These are phyloP conservation scores for Osmerus mordax DNA, from an alignment of 2,113 vertebrate genomes.

Conservation along the genomic window DNA sequence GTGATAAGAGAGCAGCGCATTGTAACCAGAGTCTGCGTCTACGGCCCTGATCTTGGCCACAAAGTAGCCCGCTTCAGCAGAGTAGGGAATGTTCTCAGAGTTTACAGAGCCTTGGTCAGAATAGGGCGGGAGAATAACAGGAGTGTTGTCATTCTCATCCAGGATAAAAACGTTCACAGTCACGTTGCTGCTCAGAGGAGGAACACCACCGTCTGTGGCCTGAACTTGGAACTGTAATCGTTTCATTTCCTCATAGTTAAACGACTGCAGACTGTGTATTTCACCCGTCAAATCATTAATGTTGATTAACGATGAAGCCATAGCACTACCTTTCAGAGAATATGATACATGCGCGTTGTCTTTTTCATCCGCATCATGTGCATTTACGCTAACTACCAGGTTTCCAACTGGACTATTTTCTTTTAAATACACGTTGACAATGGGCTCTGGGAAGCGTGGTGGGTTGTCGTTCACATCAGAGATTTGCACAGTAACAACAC, in stretches of 20 bases:
- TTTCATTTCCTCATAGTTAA: constrained; percentile 75
- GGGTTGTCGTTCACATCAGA: constrained; percentile 12
- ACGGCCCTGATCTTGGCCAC: constrained; percentile 15
- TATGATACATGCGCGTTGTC: neutral
- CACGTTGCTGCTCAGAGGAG: constrained; percentile 28
- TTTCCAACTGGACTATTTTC: neutral
- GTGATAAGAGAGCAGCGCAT: too few relatives aligned
- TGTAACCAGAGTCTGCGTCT: constrained; percentile 23
- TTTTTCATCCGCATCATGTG: neutral
- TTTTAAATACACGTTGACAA: neutral
- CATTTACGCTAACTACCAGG: neutral
- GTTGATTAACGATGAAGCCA: neutral
- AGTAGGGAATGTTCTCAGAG: constrained; percentile 18
- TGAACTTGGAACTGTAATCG: constrained; percentile 47
- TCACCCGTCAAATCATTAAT: constrained; percentile 46
- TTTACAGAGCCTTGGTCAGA: constrained; percentile 55
- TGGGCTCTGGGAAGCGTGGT: neutral
- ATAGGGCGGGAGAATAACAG: constrained; percentile 43
- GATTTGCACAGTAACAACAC: neutral
- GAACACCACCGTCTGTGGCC: constrained; percentile 32
- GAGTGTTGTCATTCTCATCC: constrained; percentile 37
- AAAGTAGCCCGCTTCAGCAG: constrained; percentile 12
- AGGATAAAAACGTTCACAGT: constrained; percentile 25
- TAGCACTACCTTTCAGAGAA: neutral
- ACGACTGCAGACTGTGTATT: constrained; percentile 70